phyloP scores from a whole-genome alignment of 2,797 vertebrate species.

The Protonibea diacanthus region DNA sequence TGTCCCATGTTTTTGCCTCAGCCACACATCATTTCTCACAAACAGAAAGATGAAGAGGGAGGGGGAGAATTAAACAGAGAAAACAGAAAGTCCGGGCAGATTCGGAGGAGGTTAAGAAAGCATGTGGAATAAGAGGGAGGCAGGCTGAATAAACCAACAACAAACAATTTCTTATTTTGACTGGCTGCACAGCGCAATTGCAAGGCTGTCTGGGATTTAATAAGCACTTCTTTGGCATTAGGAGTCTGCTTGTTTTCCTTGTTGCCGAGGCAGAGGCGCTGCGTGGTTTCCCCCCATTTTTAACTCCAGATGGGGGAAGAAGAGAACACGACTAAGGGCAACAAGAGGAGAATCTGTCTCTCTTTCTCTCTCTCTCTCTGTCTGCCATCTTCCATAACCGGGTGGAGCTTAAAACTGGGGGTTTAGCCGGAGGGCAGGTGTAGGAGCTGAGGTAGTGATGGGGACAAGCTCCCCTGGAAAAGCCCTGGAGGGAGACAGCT shows the following conservation, averaged over 20 bases:
- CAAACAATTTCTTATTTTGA: slow-evolving; percentile 85
- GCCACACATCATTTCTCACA: slow-evolving; percentile 69
- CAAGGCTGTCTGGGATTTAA: slow-evolving; percentile 81
- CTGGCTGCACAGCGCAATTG: slow-evolving; percentile 74
- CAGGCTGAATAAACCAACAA: slow-evolving; percentile 79
- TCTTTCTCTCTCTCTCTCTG: slow-evolving; percentile 34
- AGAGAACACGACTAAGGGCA: slow-evolving; percentile 69
- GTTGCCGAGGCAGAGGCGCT: slow-evolving; percentile 60
- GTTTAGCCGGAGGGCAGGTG: slow-evolving; percentile 59
- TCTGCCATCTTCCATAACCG: slow-evolving; percentile 56
- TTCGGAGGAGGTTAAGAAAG: slow-evolving; percentile 79
- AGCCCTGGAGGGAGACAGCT: slow-evolving; percentile 72
- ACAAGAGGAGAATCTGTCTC: slow-evolving; percentile 47
- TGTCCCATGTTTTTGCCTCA: slow-evolving; percentile 72
- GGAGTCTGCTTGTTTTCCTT: slow-evolving; percentile 79
- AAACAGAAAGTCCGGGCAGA: slow-evolving; percentile 63
- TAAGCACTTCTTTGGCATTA: slow-evolving; percentile 81
- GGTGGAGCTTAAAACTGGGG: slow-evolving; percentile 63
- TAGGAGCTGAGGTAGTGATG: slow-evolving; percentile 74
- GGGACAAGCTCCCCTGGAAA: slow-evolving; percentile 71
- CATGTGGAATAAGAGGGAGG: slow-evolving; percentile 75
- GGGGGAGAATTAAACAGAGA: slow-evolving; percentile 26
- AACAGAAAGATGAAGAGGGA: slow-evolving; percentile 50
- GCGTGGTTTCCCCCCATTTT: slow-evolving; percentile 64
- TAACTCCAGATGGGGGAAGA: slow-evolving; percentile 61